These are phyloP conservation scores for Thereva unica DNA, from an alignment of 2,888 invertebrate species.

Conservation along the genomic window DNA sequence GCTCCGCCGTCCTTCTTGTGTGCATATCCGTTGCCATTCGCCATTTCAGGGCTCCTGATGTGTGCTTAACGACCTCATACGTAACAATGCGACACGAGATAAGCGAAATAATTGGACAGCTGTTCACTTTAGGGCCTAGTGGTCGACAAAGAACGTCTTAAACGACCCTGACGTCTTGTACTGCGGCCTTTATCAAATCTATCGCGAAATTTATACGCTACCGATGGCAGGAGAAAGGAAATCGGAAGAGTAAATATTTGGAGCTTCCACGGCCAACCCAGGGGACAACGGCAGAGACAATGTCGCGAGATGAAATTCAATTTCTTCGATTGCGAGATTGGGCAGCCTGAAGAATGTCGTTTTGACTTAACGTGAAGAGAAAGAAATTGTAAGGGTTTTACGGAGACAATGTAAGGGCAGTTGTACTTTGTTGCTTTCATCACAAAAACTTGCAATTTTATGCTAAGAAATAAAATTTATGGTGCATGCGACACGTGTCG, in stretches of 20 bases:
- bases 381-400: no score
- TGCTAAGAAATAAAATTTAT: no score
- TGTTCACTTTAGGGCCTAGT: conserved; percentile 7
- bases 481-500: no score
- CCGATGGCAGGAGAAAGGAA: conserved; percentile 8
- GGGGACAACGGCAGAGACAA: conserved; percentile 10
- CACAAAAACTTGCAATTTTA: no score
- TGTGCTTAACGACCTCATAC: conserved; percentile 6
- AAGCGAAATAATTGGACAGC: conserved; percentile 35
- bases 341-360: no score
- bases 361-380: no score
- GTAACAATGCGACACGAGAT: conserved; percentile 29
- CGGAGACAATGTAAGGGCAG: no score
- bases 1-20: conserved; percentile 8
- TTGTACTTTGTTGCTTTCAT: no score
- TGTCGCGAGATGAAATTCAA: conserved; percentile 2
- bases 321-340: not conserved
- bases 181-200: conserved; percentile 26
- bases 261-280: not conserved
- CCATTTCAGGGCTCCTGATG: not conserved
- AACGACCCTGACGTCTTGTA: conserved; percentile 26
- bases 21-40: conserved; percentile 8
- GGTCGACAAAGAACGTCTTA: conserved; percentile 8
- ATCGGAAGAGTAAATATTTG: conserved; percentile 17
- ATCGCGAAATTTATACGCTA: conserved; percentile 19